Evolutionary conservation across 2,888 invertebrate genomes (phyloP), one percentile per base, ranked within the genome.

Genomic region (Lithophane ornitopus): DNA sequence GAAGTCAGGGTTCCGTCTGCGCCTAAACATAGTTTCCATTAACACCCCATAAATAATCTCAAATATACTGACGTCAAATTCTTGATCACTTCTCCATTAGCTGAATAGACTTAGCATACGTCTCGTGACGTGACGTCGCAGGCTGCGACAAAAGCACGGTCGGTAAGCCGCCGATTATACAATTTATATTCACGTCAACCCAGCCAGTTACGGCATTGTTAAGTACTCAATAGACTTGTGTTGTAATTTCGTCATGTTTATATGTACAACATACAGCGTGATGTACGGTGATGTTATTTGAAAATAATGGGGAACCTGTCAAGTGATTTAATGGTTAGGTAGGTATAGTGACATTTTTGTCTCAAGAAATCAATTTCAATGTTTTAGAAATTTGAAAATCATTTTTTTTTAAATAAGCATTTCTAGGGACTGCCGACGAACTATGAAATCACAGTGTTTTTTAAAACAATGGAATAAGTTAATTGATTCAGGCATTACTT

Each of bases 21-120:
- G 7, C 26, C 49, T 49, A 56, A 78, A 77, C 44, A 58, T 22
- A 56, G 12, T 63, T 71, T 78, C 19, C 28, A 62, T 56, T 66
- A 66, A 14, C 46, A 65, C 22, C 9, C 44, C 56, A 69, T 39
- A 63, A 70, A 79, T 68, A 73, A 54, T 58, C n/a, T 22, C 8
- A 11, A 9, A 54, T 26, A 44, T 63, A 88, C 89, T 89, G 88
- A 90, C 75, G 76, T 74, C 76, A 73, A 54, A 52, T 72, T 77
- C 71, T 61, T 74, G 74, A 84, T 84, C 72, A 82, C 72, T 82
- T 84, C 81, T 80, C 90, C 81, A 90, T 92, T 91, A 90, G 88
- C 84, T 86, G 80, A 89, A 89, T 90, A 91, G 83, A 89, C 76
- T 82, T 78, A 85, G 80, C 74, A 46, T 82, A 71, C 68, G 82